Conservation (phyloP, 2,113 vertebrate genomes). For the Trogon melanurus region DNA sequence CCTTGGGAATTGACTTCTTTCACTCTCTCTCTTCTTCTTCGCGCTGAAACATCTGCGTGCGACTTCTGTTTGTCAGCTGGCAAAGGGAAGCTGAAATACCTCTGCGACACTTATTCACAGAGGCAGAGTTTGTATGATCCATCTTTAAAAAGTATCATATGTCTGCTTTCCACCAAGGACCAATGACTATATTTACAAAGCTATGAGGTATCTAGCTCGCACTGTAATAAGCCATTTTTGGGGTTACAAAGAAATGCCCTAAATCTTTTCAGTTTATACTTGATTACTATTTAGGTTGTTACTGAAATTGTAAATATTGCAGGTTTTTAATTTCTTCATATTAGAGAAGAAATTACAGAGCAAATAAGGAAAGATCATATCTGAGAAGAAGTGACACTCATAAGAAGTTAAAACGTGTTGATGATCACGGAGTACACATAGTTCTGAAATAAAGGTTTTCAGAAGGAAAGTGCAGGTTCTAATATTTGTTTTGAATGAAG, state of each 20-base stretch:
- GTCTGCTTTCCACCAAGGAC: background rate
- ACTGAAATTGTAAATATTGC: background rate
- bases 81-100: conserved; percentile 44
- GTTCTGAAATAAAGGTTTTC: background rate
- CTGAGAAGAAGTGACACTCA: background rate
- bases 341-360: background rate
- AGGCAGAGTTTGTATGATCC: background rate
- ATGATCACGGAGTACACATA: background rate
- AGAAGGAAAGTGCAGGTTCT: background rate
- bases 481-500: background rate
- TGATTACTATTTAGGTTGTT: background rate
- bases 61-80: conserved; percentile 41
- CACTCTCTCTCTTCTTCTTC: background rate
- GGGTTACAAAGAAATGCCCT: background rate
- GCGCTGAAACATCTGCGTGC: background rate
- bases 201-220: background rate
- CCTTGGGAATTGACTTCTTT: conserved; percentile 26
- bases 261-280: background rate
- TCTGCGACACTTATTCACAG: conserved; percentile 28
- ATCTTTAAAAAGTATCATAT: background rate
- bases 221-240: background rate
- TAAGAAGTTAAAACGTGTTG: background rate
- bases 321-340: background rate
- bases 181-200: background rate
- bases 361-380: background rate